Base-by-base conservation (phyloP, 2,888 invertebrate species). In the Syrphus vitripennis region DNA sequence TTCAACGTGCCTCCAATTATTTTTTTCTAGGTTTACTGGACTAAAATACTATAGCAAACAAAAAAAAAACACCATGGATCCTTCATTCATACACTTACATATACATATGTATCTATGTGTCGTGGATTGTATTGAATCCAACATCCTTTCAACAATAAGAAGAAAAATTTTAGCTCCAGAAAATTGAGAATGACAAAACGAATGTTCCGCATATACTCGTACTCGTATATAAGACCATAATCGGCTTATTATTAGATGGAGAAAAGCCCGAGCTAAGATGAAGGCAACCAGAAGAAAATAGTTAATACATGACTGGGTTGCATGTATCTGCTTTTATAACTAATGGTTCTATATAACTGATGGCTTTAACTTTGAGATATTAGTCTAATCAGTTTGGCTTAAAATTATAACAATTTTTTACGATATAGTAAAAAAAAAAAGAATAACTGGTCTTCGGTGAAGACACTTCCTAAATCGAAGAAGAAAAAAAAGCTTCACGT, bases 171-270 rank as follows among this genome's bases (percentile, higher is more conserved):
- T 50, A 53, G 55, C 45, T 63, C 59, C 55, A 31, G n/a, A 74
- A 55, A 45, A 50, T 55, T 26, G 10, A 57, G 42, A 53, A 84
- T 80, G 69, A 48, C 75, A 67, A 75, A 84, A 76, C 57, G 71
- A 84, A 80, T 59, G 80, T 71, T 80, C 71, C 16, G 10, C 16
- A 37, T 7, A 31, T 7, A 7, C 31, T n/a, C n/a, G n/a, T n/a
- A n/a, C n/a, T n/a, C n/a, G n/a, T n/a, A 16, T 48, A 37, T 84
- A 84, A 84, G 75, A 67, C 67, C 71, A 76, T 84, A 84, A 84
- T 80, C 83, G 83, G 83, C 80, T 84, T 84, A 84, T 80, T 84
- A 84, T 76, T 71, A 61, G 31, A n/a, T n/a, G 70, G 55, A 42
- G 19, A 53, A 34, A 31, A 69, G 19, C n/a, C 50, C 12, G 24